These are phyloP conservation scores for Caenorhabditis sulstoni DNA, from an alignment of 2,888 invertebrate species.

Conservation along the genomic window DNA sequence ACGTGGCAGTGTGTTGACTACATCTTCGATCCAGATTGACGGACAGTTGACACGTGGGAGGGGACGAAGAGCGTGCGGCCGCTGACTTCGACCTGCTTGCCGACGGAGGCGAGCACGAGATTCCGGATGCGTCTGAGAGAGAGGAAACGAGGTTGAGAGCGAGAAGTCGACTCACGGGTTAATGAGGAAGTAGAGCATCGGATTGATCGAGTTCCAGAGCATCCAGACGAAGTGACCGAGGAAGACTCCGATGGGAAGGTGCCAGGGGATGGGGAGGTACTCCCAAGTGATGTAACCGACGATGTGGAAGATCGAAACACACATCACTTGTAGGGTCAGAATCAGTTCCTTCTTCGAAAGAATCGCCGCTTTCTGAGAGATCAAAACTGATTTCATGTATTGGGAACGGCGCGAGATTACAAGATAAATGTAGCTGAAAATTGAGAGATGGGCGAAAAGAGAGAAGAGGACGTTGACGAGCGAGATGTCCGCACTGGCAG, in stretches of 20 bases:
- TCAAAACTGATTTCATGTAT: no score
- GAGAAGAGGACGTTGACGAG: slow-evolving; percentile 59
- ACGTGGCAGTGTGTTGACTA: slow-evolving; percentile 14
- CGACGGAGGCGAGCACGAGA: slow-evolving; percentile 40
- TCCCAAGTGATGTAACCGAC: slow-evolving; percentile 67
- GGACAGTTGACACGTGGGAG: slow-evolving; percentile 43
- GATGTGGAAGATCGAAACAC: slow-evolving; percentile 60
- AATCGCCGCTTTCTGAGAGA: slow-evolving; percentile 60
- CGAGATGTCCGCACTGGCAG: slow-evolving; percentile 58
- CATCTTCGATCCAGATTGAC: slow-evolving; percentile 35
- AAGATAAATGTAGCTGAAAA: slow-evolving; percentile 61
- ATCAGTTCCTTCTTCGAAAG: slow-evolving; percentile 63
- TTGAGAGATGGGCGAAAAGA: slow-evolving; percentile 52
- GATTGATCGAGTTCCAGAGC: slow-evolving; percentile 67
- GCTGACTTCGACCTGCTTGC: slow-evolving; percentile 38
- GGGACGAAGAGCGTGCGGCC: slow-evolving; percentile 40
- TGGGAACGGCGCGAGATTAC: slow-evolving; percentile 21
- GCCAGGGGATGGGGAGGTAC: slow-evolving; percentile 63
- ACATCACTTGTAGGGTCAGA: slow-evolving; percentile 63
- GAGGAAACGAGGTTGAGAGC: background rate
- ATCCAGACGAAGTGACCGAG: slow-evolving; percentile 69
- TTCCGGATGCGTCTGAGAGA: slow-evolving; percentile 50
- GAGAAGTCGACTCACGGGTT: slow-evolving; percentile 55
- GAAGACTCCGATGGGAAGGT: slow-evolving; percentile 61
- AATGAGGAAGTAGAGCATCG: slow-evolving; percentile 60